Base-by-base conservation (phyloP, 2,888 invertebrate species). In the Watsonalla binaria region DNA sequence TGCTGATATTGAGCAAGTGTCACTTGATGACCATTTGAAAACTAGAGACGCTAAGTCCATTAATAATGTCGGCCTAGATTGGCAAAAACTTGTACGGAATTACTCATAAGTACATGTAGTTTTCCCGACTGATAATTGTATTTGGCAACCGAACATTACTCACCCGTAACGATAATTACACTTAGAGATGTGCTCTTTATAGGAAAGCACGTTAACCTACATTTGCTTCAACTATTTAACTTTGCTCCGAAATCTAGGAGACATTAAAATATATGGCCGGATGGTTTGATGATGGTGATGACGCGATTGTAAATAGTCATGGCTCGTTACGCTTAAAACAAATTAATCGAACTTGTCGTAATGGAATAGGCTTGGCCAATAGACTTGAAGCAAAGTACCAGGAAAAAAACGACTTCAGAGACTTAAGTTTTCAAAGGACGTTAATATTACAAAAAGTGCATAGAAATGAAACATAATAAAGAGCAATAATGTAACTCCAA, bases 101-200 rank as follows among this genome's bases (percentile, higher is more conserved):
- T 35, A 34, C 34, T 2, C 34, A 35, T 35, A 33, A 48, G n/a
- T 48, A 8, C 35, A 48, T 35, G 8, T 13, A 48, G 46, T 59
- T 57, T 62, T 65, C 63, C 65, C 63, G 58, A 54, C 62, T 49
- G 68, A 58, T 68, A 70, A 70, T 68, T 68, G 59, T 57, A 54
- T 63, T 68, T 60, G 55, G 65, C 61, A 65, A 67, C 58, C 57
- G 37, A 37, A 47, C 55, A 54, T 62, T 67, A 57, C 54, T 65
- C 63, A 70, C 53, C 48, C 55, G 46, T 48, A 49, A 37, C 39
- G 48, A 48, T 48, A 15, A 49, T 46, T 53, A 51, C 47, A 46
- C 45, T 46, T 45, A 46, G 60, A 51, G 56, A 55, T 58, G 52
- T 48, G 50, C 52, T 59, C 58, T 60, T 58, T 61, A 60, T 42